phyloP scores from a whole-genome alignment of 2,888 invertebrate genomes.

The Dione vanillae region DNA sequence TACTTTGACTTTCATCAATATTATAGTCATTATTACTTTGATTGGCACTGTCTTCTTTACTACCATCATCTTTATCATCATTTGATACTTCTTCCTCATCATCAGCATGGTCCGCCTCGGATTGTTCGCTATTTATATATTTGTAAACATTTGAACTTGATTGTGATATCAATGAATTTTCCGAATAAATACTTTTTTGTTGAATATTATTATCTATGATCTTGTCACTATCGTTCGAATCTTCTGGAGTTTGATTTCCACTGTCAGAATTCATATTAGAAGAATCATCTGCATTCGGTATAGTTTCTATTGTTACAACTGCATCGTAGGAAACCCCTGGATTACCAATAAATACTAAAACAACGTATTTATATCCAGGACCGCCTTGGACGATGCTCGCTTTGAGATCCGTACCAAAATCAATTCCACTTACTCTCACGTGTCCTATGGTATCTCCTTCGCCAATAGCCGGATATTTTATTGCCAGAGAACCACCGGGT shows the following conservation, averaged over 20 bases:
- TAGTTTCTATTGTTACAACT: constrained; percentile 70
- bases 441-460: constrained; percentile 71
- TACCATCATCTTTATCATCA: constrained; percentile 47
- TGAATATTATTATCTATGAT: constrained; percentile 49
- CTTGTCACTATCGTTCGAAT: constrained; percentile 58
- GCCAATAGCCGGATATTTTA: constrained; percentile 72
- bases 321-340: constrained; percentile 68
- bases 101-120: constrained; percentile 43
- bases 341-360: constrained; percentile 72
- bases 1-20: constrained; percentile 42
- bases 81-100: constrained; percentile 48
- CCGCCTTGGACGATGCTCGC: constrained; percentile 76
- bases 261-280: constrained; percentile 17
- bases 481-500: constrained; percentile 74
- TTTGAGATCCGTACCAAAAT: constrained; percentile 75
- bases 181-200: constrained; percentile 45
- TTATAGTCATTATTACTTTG: constrained; percentile 44
- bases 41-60: constrained; percentile 45
- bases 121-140: constrained; percentile 56
- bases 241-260: constrained; percentile 48
- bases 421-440: constrained; percentile 75
- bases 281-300: constrained; percentile 49
- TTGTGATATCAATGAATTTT: constrained; percentile 57
- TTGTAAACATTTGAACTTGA: constrained; percentile 63
- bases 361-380: constrained; percentile 76